These are phyloP conservation scores for Ophthalmolycus amberensis DNA, from an alignment of 2,113 vertebrate genomes.

Conservation along the genomic window DNA sequence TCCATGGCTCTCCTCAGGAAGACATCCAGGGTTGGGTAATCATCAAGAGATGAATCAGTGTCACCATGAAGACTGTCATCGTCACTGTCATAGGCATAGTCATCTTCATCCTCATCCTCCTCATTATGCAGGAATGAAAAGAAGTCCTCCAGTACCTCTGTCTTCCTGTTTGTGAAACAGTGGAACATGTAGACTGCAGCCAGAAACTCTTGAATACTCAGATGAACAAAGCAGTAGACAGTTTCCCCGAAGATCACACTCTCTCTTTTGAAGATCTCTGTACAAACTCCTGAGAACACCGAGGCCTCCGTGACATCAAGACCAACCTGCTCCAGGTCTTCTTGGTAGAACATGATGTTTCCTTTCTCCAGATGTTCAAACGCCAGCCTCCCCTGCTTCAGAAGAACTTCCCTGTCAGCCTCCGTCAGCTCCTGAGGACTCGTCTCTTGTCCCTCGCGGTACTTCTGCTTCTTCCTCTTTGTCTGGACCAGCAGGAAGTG, in stretches of 20 bases:
- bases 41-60: too few relatives aligned
- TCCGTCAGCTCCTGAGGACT: background rate
- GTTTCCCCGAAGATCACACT: constrained; percentile 4
- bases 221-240: constrained; percentile 64
- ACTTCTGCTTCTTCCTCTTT: constrained; percentile 41
- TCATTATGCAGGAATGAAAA: too few relatives aligned
- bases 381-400: constrained; percentile 50
- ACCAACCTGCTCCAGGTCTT: constrained; percentile 54
- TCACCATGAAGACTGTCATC: too few relatives aligned
- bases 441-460: background rate
- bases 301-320: constrained; percentile 43
- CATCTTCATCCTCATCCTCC: too few relatives aligned
- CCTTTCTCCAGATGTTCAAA: background rate
- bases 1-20: constrained; percentile 6
- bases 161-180: background rate
- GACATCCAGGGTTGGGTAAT: background rate
- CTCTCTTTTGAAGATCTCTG: constrained; percentile 50
- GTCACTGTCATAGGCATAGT: too few relatives aligned
- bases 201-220: constrained; percentile 61
- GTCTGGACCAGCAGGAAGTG: constrained; percentile 49
- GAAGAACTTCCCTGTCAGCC: constrained; percentile 27
- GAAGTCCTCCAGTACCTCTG: background rate
- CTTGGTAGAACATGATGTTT: constrained; percentile 58
- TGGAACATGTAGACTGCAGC: constrained; percentile 29
- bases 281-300: constrained; percentile 44